Evolutionary conservation across 92 coral and sea anemone genomes (phyloP), one percentile per base, ranked within the genome.

Genomic region (Meandrina meandrites): DNA sequence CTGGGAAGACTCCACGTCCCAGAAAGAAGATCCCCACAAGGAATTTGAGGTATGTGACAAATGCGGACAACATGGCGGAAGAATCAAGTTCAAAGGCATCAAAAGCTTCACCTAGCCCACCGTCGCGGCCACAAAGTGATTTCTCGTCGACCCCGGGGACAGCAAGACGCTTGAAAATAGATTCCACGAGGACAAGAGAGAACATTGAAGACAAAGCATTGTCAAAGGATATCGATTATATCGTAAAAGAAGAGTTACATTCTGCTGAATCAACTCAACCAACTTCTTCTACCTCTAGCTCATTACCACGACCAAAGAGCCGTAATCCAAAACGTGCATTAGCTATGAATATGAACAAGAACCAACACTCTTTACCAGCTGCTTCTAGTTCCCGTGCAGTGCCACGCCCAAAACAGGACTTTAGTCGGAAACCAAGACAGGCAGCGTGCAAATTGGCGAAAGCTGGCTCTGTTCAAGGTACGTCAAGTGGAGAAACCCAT

Each of bases 391-490:
- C 21, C 14, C 30, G 84, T 40, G 42, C 57, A 19, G 22, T 45
- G 31, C 76, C 77, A 42, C 77, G 77, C 66, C 77, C 67, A 18
- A 81, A 81, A 56, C 51, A 28, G 45, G 77, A 81, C 48, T 47
- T 42, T 36, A 47, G 36, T 21, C 57, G 45, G 34, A 66, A 48
- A 81, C 85, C 85, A 19, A 81, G 64, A 12, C 64, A 81, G 13
- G 35, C 72, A 45, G 32, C 50, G 27, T 75, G 47, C 48, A 81
- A 47, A 14, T 47, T 69, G 27, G 77, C 71, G 2, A 40, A 68
- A 21, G 85, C 68, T 37, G 40, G 51, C 18, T n/a, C 57, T 24
- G 30, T 62, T 4, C 1, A 5, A n/a, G 31, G 13, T 62, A 14
- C 69, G n/a, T 62, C 69, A 62, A 62, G 32, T 8, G 69, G 31